These are phyloP conservation scores for Agrilus mali DNA, from an alignment of 2,888 invertebrate species.

Conservation along the genomic window DNA sequence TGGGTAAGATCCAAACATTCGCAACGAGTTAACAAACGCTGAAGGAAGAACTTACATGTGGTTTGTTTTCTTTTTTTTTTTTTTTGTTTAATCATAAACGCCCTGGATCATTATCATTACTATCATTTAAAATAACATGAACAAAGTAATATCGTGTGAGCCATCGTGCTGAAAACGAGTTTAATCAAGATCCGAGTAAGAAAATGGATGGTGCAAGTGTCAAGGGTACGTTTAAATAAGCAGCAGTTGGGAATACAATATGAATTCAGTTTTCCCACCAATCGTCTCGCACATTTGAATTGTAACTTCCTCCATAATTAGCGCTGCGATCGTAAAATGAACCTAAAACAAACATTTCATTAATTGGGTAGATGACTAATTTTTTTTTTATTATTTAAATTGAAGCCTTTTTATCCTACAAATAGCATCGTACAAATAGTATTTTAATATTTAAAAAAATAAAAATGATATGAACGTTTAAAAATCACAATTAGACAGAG, in stretches of 20 bases:
- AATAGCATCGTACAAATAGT: too few species aligned
- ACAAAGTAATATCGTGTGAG: conserved; percentile 5
- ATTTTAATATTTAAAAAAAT: too few species aligned
- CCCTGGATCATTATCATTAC: conserved; percentile 8
- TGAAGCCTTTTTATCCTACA: too few species aligned
- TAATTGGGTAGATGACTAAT: too few species aligned
- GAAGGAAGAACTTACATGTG: conserved; percentile 9
- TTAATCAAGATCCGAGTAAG: not conserved
- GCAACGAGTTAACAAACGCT: conserved; percentile 4
- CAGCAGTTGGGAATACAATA: not conserved
- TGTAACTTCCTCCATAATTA: conserved; percentile 32
- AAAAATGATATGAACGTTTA: too few species aligned
- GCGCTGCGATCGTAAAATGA: conserved; percentile 27
- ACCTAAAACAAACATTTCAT: conserved; percentile 19
- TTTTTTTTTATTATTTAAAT: too few species aligned
- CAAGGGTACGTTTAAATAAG: too few species aligned
- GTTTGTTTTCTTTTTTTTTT: too few species aligned
- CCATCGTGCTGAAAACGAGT: conserved; percentile 2
- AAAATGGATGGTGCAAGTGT: too few species aligned
- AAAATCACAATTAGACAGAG: too few species aligned
- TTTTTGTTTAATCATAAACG: conserved; percentile 7
- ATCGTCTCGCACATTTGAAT: conserved; percentile 25
- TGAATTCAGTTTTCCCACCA: conserved; percentile 29
- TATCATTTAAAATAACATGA: conserved; percentile 3
- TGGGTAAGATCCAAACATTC: not conserved